Base-by-base conservation (phyloP, 2,797 vertebrate genomes). In the Buphagus erythrorhynchus region DNA sequence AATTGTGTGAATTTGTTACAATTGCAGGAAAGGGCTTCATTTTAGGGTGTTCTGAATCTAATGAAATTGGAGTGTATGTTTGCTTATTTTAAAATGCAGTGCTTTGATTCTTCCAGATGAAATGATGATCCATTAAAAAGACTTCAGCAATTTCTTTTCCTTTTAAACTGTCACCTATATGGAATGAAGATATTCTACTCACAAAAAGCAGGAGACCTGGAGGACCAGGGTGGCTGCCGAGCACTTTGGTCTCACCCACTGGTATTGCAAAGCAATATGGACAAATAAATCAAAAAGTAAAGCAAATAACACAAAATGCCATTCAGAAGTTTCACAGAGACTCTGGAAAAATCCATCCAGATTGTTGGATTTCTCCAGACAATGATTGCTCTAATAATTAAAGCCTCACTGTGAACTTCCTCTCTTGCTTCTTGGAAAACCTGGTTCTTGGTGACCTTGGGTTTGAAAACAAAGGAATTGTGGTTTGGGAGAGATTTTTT, bases 351-450 rank as follows among this genome's bases (percentile, higher is more conserved):
- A 63, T 76, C 33, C 24, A 59, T 28, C 16, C 19, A 20, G 16
- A 21, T 26, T 0, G 0, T 11, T 54, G 42, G 42, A 16, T 18
- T 65, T 14, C 45, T 86, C 57, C 0, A 3, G 38, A 24, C 0
- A 2, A 22, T 22, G 20, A 12, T 33, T 73, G 4, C 16, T 87
- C 10, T 16, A 57, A 35, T 38, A 72, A 78, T 75, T 66, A 40
- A 84, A 90, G 29, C 8, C 25, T 33, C 15, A 5, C 7, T 24
- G 18, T 54, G 51, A 84, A 24, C 36, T 71, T 84, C 15, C 28
- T 31, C 0, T 0, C 42, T 67, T 20, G 5, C 22, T 86, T 29
- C 66, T 69, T 54, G 46, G 43, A 80, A 67, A 63, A 5, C 5
- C 28, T 2, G 5, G n/a, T n/a, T n/a, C n/a, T n/a, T n/a, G n/a